These are phyloP conservation scores for Linnaemya vulpina DNA, from an alignment of 2,888 invertebrate species.

Conservation along the genomic window DNA sequence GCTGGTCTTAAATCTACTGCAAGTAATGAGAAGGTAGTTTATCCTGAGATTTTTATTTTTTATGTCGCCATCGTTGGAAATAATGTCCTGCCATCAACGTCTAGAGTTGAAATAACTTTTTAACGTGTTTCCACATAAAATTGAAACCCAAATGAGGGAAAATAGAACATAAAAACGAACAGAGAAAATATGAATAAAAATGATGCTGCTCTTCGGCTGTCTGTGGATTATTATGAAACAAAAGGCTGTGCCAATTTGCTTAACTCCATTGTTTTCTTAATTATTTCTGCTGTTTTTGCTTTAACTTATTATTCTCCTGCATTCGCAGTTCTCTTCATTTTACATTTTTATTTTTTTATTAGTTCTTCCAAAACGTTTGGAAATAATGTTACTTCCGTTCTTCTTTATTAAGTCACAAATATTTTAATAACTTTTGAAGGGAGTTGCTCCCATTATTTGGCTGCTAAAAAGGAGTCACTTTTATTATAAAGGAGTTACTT, in stretches of 20 bases:
- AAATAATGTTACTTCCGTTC: conserved; percentile 64
- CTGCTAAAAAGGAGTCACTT: background rate
- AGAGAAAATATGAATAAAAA: conserved; percentile 63
- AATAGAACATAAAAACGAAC: background rate
- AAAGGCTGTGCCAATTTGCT: conserved; percentile 64
- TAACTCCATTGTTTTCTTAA: conserved; percentile 52
- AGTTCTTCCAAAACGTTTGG: conserved; percentile 48
- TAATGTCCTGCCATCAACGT: conserved; percentile 45
- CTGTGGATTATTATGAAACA: conserved; percentile 50
- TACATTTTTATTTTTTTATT: conserved; percentile 13
- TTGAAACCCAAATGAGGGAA: conserved; percentile 2
- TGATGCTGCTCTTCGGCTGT: conserved; percentile 47
- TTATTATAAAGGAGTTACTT: background rate
- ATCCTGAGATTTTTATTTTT: conserved; percentile 40
- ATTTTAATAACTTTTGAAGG: background rate
- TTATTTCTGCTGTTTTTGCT: conserved; percentile 13
- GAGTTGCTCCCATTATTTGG: background rate
- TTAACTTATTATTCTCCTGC: background rate
- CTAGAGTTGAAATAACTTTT: conserved; percentile 52
- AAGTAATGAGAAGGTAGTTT: conserved; percentile 67
- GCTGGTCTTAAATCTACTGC: conserved; percentile 61
- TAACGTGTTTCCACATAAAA: conserved; percentile 61
- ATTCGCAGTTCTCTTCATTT: background rate
- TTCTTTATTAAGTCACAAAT: conserved; percentile 55
- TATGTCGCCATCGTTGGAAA: conserved; percentile 27